Percentiles rank a stretch among this genome's conserved stretches.
phyloP scores from a whole-genome alignment of 2,888 invertebrate genomes.

The Abscondita cerata region DNA sequence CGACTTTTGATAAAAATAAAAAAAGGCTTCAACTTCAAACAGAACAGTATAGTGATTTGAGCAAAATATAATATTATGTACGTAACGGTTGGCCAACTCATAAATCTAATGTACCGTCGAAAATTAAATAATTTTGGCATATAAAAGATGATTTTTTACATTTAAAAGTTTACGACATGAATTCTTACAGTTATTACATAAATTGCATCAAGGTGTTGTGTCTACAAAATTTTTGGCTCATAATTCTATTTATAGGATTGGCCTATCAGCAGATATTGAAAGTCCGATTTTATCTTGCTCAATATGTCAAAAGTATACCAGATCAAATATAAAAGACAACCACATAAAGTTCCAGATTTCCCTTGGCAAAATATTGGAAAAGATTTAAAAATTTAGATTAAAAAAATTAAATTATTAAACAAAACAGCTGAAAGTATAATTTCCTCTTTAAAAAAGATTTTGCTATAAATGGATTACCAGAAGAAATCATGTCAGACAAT shows the following conservation, averaged over 20 bases:
- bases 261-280: background rate
- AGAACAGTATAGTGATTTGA: no score
- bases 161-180: background rate
- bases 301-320: background rate
- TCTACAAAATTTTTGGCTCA: background rate
- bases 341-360: background rate
- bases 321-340: background rate
- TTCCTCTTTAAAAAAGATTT: no score
- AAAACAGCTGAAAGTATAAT: no score
- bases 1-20: background rate
- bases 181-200: background rate
- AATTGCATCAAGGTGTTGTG: background rate
- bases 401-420: no score
- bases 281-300: background rate
- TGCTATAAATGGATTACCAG: no score
- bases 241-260: background rate
- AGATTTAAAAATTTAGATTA: background rate
- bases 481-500: no score
- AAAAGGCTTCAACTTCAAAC: no score
- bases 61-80: background rate
- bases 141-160: background rate
- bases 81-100: background rate
- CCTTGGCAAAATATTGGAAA: background rate
- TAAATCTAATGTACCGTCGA: background rate
- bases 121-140: background rate